Percentiles rank a stretch among this genome's conserved stretches.
Evolutionary conservation across 2,113 vertebrate genomes (phyloP).

Genomic region (Drymodes brunneopygia): DNA sequence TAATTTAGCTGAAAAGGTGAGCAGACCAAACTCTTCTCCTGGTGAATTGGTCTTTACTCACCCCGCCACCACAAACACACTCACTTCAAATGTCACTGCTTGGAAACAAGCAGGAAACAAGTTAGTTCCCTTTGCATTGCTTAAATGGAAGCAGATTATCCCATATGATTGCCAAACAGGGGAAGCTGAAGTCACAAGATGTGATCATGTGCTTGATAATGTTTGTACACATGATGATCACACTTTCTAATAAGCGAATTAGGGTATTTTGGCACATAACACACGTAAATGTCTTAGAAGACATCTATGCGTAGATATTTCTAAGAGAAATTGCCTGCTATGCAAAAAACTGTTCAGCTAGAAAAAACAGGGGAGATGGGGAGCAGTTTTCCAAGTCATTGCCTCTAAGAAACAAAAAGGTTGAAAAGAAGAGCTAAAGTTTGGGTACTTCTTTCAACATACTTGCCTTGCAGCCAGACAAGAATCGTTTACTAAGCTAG

Average conservation of each 20-base stretch:
- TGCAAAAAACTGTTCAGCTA: neutral
- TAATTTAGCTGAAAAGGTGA: conserved; percentile 25
- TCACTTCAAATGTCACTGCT: neutral
- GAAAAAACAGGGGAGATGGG: rapidly evolving
- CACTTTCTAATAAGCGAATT: neutral
- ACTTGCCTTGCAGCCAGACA: neutral
- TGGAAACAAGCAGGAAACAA: neutral
- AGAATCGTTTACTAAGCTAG: neutral
- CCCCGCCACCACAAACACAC: neutral
- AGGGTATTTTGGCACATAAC: neutral
- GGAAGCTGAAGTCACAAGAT: neutral
- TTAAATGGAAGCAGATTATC: neutral
- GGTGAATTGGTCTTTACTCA: neutral
- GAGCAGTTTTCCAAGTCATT: neutral
- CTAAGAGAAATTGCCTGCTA: neutral
- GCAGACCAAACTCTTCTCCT: neutral
- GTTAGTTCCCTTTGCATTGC: neutral
- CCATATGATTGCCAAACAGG: neutral
- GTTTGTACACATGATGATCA: neutral
- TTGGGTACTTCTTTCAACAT: neutral
- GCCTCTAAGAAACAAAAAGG: neutral
- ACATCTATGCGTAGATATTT: neutral
- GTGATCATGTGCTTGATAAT: neutral
- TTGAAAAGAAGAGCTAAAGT: neutral
- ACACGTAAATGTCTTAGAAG: neutral